Base-by-base conservation (phyloP, 1,140 invertebrate species). In the Papilio polyxenes region DNA sequence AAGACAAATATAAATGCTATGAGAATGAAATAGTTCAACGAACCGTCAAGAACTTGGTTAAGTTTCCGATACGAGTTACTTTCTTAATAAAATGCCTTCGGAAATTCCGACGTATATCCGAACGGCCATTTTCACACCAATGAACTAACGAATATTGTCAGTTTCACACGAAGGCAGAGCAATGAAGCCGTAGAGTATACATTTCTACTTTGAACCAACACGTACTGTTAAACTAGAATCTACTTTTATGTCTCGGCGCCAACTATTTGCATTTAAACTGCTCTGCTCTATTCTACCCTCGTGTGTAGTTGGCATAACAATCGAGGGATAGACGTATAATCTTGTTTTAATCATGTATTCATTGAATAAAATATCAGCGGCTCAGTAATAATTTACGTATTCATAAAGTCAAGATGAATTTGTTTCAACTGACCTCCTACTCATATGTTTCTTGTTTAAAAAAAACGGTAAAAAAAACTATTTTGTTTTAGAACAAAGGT, bases 301-400 rank as follows among this genome's bases (percentile, higher is more conserved):
- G 56, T 59, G 56, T 59, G 56, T 17, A 59, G n/a, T 17, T n/a
- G n/a, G 56, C 56, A n/a, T 59, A 69, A 69, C 65, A 69, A 69
- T 69, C 65, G 31, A 62, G n/a, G 10, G 65, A 40, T 69, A 37
- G 65, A 69, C 65, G 23, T 69, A 62, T 62, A 37, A 69, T 37
- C 65, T 69, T 69, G 65, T 69, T 69, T 69, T 69, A 69, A 69
- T 69, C 65, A 69, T 69, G 65, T 69, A 69, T 69, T 69, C 65
- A 69, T 37, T 69, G 65, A 69, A 69, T 69, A 69, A 69, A 69
- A 69, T 69, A 69, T 37, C 65, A 69, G 65, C 31, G 65, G 20
- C 15, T 37, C 23, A 13, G 23, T 69, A 4, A 62, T 69, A 31
- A 69, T 37, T 69, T 69, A 37, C 23, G 23, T 69, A 69, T 69